phyloP scores from a whole-genome alignment of 2,797 vertebrate species.

The Eulemur albifrons region DNA sequence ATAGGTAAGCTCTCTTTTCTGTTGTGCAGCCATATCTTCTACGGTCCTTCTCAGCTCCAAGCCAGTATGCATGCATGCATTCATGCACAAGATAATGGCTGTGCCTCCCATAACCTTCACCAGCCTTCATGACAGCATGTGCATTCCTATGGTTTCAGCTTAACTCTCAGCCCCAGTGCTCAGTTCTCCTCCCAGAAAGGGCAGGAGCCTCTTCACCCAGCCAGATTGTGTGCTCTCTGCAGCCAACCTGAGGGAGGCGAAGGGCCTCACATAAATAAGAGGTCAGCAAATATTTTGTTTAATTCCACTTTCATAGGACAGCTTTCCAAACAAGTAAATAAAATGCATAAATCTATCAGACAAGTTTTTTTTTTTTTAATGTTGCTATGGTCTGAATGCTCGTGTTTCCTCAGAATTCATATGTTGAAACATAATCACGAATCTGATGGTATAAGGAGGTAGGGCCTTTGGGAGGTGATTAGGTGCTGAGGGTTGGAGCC shows the following conservation, averaged over 20 bases:
- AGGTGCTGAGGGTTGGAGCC: background rate
- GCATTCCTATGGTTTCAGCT: background rate
- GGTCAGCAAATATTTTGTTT: background rate
- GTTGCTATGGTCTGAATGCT: background rate
- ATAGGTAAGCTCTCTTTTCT: background rate
- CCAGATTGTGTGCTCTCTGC: background rate
- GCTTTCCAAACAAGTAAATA: background rate
- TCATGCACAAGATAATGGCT: too few species aligned
- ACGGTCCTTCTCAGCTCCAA: background rate
- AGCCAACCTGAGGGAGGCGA: background rate
- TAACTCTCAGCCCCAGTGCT: background rate
- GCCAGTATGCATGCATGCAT: fast-evolving
- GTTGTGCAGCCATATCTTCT: fast-evolving
- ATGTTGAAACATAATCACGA: background rate
- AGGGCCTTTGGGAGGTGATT: background rate
- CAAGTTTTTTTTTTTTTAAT: background rate
- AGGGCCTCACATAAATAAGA: background rate
- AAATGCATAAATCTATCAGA: background rate
- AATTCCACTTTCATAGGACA: background rate
- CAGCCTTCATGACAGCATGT: background rate
- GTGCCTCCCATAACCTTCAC: too few species aligned
- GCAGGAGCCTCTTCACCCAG: background rate
- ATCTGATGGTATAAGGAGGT: background rate
- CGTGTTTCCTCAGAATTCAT: background rate
- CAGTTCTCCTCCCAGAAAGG: background rate